These are phyloP conservation scores for Sparus aurata DNA, from an alignment of 2,797 vertebrate species.

Conservation along the genomic window DNA sequence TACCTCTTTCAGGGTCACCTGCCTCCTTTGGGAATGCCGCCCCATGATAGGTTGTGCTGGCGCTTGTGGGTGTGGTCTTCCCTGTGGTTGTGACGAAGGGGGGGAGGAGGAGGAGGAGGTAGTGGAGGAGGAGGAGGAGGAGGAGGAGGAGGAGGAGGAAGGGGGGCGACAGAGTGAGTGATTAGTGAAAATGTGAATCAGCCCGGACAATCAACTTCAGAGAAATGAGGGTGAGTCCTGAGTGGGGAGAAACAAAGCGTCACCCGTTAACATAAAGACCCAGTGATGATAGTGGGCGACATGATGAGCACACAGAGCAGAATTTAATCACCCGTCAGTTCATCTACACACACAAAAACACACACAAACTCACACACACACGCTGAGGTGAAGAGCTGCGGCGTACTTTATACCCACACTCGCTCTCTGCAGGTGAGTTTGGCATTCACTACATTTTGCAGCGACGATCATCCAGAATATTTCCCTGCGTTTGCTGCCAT, in stretches of 20 bases:
- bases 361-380: slow-evolving; percentile 9
- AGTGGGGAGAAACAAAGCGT: slow-evolving; percentile 48
- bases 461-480: background rate
- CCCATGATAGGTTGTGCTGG: slow-evolving; percentile 86
- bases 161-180: slow-evolving; percentile 84
- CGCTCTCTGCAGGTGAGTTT: background rate
- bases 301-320: slow-evolving; percentile 56
- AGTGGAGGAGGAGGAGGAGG: slow-evolving; percentile 40
- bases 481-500: background rate
- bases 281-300: slow-evolving; percentile 52
- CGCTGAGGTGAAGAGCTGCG: background rate
- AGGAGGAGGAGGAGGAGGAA: slow-evolving; percentile 22
- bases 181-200: slow-evolving; percentile 86
- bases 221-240: slow-evolving; percentile 72
- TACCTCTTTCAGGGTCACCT: slow-evolving; percentile 89
- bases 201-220: slow-evolving; percentile 70
- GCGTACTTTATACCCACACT: slow-evolving; percentile 1
- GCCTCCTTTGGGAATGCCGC: slow-evolving; percentile 87
- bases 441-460: background rate
- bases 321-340: slow-evolving; percentile 14
- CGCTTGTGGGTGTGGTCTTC: slow-evolving; percentile 87
- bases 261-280: slow-evolving; percentile 61
- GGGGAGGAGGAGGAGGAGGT: slow-evolving; percentile 33
- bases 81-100: slow-evolving; percentile 84
- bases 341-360: background rate